Conservation (phyloP, 1,140 invertebrate genomes). For the Mercenaria mercenaria region DNA sequence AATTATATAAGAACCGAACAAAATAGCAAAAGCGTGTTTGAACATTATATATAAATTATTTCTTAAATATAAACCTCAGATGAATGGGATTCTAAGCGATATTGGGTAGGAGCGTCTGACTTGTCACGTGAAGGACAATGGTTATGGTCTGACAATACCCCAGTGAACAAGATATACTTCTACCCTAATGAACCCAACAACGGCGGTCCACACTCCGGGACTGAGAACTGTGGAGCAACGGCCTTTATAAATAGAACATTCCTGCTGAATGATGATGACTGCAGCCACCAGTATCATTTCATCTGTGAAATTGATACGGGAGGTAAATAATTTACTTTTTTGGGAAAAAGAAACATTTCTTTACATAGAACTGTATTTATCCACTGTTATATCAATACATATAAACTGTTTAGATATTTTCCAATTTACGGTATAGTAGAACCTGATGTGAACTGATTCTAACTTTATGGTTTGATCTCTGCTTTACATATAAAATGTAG, state of each 20-base stretch:
- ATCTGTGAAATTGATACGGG: slow-evolving; percentile 3
- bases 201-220: background rate
- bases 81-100: background rate
- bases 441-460: no score
- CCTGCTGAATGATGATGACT: slow-evolving; percentile 6
- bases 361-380: no score
- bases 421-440: no score
- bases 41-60: no score
- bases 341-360: no score
- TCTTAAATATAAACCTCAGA: no score
- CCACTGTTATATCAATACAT: no score
- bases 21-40: no score
- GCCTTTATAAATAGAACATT: slow-evolving; percentile 8
- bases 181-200: slow-evolving; percentile 2
- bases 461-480: no score
- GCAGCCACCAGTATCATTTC: background rate
- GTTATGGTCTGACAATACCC: background rate
- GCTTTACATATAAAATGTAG: no score
- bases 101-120: background rate
- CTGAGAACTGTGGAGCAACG: background rate
- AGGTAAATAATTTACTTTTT: background rate
- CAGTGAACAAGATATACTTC: background rate
- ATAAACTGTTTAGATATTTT: no score
- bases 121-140: background rate
- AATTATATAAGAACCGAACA: no score